Evolutionary conservation across 2,888 invertebrate genomes (phyloP).

Genomic region (Urechis unicinctus): DNA sequence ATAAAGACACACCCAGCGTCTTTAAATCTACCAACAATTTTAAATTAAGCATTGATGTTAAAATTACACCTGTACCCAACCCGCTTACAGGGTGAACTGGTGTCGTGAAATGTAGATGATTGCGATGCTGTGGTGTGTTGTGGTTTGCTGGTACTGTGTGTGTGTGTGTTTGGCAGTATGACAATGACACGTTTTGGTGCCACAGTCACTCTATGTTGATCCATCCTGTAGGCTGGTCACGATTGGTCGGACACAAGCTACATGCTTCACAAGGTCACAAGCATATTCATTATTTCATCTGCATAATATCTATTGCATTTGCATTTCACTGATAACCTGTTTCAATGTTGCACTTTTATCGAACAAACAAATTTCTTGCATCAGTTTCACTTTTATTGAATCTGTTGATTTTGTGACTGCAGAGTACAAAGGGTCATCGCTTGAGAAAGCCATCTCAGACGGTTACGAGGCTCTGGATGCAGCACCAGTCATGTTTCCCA

Average conservation of each 20-base stretch:
- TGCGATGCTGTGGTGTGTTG: too few relatives aligned
- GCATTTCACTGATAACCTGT: too few relatives aligned
- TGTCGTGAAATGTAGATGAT: too few relatives aligned
- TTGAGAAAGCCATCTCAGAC: conserved; percentile 56
- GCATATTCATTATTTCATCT: too few relatives aligned
- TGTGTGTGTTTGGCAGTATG: conserved; percentile 26
- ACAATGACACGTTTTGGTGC: conserved; percentile 77
- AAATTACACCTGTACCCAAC: too few relatives aligned
- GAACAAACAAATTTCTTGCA: not conserved
- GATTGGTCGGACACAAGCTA: conserved; percentile 77
- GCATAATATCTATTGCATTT: too few relatives aligned
- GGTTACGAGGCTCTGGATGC: conserved; percentile 71
- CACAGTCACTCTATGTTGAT: conserved; percentile 90
- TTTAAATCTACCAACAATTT: too few relatives aligned
- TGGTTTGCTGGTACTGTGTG: not conserved
- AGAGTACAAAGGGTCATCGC: conserved; percentile 48
- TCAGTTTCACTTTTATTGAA: too few relatives aligned
- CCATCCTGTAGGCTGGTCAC: conserved; percentile 96
- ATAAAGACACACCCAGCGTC: too few relatives aligned
- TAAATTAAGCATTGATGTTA: too few relatives aligned
- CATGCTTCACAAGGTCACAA: conserved; percentile 64
- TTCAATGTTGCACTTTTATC: too few relatives aligned
- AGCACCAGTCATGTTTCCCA: conserved; percentile 53
- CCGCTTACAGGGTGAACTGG: too few relatives aligned
- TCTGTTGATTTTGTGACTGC: conserved; percentile 13